Conservation (phyloP, 1,140 invertebrate species). For the Subanguina moxae region DNA sequence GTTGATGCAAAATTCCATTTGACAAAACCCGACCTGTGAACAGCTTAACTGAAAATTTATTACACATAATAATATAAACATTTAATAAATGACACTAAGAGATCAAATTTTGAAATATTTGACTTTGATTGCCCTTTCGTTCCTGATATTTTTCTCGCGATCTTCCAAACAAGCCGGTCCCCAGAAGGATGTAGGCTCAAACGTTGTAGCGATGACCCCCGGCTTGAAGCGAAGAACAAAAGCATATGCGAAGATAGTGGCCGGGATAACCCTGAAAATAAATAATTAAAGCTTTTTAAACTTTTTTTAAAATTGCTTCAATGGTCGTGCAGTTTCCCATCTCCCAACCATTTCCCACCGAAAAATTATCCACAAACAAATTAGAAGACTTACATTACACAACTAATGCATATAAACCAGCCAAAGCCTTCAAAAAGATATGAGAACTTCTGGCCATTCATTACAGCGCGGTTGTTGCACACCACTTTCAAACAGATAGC, state of each 20-base stretch:
- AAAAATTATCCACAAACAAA: not conserved
- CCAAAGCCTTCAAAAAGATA: not conserved
- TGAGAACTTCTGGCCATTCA: not conserved
- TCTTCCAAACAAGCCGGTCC: not conserved
- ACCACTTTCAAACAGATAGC: not conserved
- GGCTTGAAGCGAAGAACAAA: not conserved
- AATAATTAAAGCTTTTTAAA: not conserved
- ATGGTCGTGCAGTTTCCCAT: too few relatives aligned
- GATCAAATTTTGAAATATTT: too few relatives aligned
- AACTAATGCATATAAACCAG: not conserved
- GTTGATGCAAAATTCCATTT: too few relatives aligned
- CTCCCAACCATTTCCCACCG: too few relatives aligned
- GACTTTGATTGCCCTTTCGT: not conserved
- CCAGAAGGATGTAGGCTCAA: slow-evolving; percentile 1
- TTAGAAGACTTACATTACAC: not conserved
- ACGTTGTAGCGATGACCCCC: not conserved
- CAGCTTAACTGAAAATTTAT: too few relatives aligned
- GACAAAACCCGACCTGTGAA: too few relatives aligned
- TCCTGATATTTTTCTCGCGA: not conserved
- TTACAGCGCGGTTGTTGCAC: not conserved
- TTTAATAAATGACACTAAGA: too few relatives aligned
- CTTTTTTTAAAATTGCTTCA: too few relatives aligned
- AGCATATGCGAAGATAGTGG: not conserved
- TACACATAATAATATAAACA: too few relatives aligned
- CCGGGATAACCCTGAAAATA: not conserved